These are phyloP conservation scores for Machimus rusticus DNA, from an alignment of 2,888 invertebrate genomes.

Conservation along the genomic window DNA sequence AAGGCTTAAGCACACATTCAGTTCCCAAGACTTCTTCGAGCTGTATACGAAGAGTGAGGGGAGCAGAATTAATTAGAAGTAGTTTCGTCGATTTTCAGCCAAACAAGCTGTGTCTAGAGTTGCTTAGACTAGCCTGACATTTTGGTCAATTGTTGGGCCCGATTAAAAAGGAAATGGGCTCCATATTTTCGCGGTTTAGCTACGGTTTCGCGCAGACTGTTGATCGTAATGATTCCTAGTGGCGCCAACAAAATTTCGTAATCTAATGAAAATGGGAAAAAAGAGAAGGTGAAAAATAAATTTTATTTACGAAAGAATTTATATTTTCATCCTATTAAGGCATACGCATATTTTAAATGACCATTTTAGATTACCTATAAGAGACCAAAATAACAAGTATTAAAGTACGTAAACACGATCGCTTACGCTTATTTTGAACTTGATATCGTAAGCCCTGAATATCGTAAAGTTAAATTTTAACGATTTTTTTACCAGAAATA, in stretches of 20 bases:
- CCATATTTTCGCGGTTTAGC: background rate
- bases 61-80: background rate
- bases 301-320: background rate
- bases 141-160: background rate
- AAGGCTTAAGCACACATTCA: background rate
- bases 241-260: background rate
- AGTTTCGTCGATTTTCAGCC: background rate
- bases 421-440: background rate
- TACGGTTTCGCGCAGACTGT: background rate
- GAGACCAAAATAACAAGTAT: background rate
- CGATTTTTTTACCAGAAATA: no score
- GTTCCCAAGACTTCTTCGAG: background rate
- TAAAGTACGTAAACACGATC: background rate
- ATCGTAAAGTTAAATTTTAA: no score
- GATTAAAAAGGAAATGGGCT: background rate
- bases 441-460: no score
- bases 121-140: background rate
- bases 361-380: background rate
- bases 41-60: background rate
- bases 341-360: background rate
- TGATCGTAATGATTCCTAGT: background rate
- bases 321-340: background rate
- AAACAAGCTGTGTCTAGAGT: background rate
- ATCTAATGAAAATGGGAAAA: background rate
- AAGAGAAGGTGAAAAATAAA: background rate